Conservation (phyloP, 2,797 vertebrate species). For the Myotis daubentonii region DNA sequence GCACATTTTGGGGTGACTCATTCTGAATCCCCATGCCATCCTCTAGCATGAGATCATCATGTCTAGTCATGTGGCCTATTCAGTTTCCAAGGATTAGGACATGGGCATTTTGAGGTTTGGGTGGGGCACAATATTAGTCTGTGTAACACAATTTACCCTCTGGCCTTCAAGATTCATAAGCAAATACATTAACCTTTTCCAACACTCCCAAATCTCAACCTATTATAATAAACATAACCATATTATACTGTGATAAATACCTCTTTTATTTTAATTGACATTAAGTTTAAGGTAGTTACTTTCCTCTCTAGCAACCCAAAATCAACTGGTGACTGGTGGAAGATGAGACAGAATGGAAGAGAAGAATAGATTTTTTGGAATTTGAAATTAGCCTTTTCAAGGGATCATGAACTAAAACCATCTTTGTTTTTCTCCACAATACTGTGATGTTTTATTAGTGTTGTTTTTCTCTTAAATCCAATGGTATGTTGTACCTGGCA, state of each 20-base stretch:
- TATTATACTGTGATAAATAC: not conserved
- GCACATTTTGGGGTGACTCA: too few relatives aligned
- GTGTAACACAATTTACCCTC: not conserved
- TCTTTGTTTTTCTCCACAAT: not conserved
- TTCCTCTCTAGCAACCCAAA: not conserved
- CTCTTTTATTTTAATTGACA: not conserved
- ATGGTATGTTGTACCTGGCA: not conserved
- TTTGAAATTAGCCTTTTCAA: conserved; percentile 3
- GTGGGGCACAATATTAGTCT: not conserved
- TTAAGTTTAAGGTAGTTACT: not conserved
- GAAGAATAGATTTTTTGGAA: not conserved
- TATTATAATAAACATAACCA: not conserved
- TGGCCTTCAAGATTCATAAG: not conserved
- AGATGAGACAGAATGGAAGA: not conserved
- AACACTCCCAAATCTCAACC: not conserved
- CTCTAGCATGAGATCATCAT: not conserved
- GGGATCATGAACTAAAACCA: not conserved
- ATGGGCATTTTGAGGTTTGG: not conserved
- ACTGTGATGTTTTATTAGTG: not conserved
- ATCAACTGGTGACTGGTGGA: not conserved
- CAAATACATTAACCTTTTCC: not conserved
- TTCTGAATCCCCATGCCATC: not conserved
- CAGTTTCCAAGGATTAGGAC: not conserved
- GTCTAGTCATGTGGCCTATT: not conserved
- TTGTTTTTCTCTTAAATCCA: not conserved